Base-by-base conservation (phyloP, 2,113 vertebrate species). In the Callipepla californica region DNA sequence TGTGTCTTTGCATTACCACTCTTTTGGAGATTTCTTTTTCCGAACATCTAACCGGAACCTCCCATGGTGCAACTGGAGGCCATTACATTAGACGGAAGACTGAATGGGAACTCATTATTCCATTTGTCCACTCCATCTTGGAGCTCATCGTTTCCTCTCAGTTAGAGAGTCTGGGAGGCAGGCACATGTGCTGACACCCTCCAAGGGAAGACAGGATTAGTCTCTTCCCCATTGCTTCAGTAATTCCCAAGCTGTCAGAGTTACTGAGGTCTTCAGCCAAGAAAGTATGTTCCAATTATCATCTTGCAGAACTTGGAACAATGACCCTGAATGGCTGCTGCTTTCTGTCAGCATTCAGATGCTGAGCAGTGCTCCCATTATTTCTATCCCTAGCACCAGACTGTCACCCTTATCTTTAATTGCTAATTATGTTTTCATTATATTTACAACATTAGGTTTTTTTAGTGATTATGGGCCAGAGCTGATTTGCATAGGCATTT, bases 371-470 rank as follows among this genome's bases (percentile, higher is more conserved):
- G 34, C 69, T 69, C 78, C 69, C 66, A 44, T 62, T 57, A 75
- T 59, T 87, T 73, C 79, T 61, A 81, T 61, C 65, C 7, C 0
- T 61, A 78, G 66, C 86, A 87, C 66, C 44, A 65, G 86, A 23
- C 94, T 94, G 83, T 90, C 92, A 87, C 44, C 50, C 40, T 38
- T n/a, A 38, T 55, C 94, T 90, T 87, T 94, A 92, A 92, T 78
- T 90, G 83, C 83, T 92, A 69, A 94, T 95, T 85, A 94, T 78
- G 86, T 66, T 87, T 87, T 61, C 83, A 78, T 92, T 74, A 81
- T 78, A 81, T 94, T 94, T 94, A 85, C 90, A 80, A 86, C 75
- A 78, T 74, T 90, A 45, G 14, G 18, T 68, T 77, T 72, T 91
- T 76, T 67, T 53, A 47, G 55, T 62, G 55, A 84, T 95, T 87